A percentile compares a stretch with the other conserved stretches of the same genome.
These are phyloP conservation scores for Apotomis turbidana DNA, from an alignment of 2,888 invertebrate genomes.

Conservation along the genomic window DNA sequence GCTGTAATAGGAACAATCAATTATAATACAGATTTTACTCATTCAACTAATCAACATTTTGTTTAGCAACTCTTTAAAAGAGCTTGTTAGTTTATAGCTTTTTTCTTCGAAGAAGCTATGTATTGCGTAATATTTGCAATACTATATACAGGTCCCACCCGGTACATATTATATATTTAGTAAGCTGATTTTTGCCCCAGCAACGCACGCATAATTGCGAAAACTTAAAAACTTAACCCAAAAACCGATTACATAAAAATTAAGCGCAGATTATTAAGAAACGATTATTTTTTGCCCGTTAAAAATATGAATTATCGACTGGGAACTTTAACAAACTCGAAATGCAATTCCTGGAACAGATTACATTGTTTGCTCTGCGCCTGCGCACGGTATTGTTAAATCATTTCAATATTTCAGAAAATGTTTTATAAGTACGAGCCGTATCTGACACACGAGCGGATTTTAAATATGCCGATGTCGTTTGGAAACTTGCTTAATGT, in stretches of 20 bases:
- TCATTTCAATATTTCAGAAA: slow-evolving; percentile 57
- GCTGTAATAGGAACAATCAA: too few species aligned
- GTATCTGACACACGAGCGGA: slow-evolving; percentile 44
- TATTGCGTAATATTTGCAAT: too few species aligned
- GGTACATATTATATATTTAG: neutral
- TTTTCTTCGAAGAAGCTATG: too few species aligned
- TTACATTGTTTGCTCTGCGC: slow-evolving; percentile 68
- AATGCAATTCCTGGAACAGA: slow-evolving; percentile 62
- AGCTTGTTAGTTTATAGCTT: too few species aligned
- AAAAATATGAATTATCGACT: slow-evolving; percentile 59
- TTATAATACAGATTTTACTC: too few species aligned
- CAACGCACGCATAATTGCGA: neutral
- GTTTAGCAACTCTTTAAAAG: too few species aligned
- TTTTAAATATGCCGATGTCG: slow-evolving; percentile 41
- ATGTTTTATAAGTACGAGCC: slow-evolving; percentile 48
- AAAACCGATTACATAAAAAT: slow-evolving; percentile 30
- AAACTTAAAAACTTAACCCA: neutral
- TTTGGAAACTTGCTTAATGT: neutral
- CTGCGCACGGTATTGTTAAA: slow-evolving; percentile 58
- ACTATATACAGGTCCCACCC: too few species aligned
- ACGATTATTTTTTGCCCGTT: slow-evolving; percentile 57
- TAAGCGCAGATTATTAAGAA: slow-evolving; percentile 55
- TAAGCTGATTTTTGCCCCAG: neutral
- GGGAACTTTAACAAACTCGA: slow-evolving; percentile 67
- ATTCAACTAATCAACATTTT: too few species aligned